These are phyloP conservation scores for Ceyx margarethae DNA, from an alignment of 2,113 vertebrate species.

Conservation along the genomic window DNA sequence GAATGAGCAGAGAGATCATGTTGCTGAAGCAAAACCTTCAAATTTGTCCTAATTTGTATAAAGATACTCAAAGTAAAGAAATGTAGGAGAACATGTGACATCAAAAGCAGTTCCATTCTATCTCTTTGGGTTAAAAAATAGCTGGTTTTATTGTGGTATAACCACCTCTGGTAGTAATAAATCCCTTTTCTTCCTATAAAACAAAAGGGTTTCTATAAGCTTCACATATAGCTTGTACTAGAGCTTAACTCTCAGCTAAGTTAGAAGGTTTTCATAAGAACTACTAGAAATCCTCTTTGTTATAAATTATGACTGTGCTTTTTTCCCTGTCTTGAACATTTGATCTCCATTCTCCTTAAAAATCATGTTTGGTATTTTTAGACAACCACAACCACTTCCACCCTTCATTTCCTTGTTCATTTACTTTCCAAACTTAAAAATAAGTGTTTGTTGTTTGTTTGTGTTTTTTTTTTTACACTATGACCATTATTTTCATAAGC, in stretches of 20 bases:
- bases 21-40: background rate
- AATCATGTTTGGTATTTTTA: background rate
- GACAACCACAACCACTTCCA: background rate
- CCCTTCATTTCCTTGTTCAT: background rate
- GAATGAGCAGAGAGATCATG: background rate
- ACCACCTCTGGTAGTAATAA: background rate
- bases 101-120: background rate
- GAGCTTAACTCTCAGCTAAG: background rate
- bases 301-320: background rate
- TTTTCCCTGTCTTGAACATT: background rate
- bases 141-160: background rate
- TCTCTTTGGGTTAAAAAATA: background rate
- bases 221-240: background rate
- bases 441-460: background rate
- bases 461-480: background rate
- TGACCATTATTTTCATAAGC: background rate
- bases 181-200: background rate
- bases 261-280: background rate
- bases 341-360: background rate
- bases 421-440: background rate
- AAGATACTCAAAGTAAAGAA: background rate
- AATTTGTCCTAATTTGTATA: background rate
- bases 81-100: background rate
- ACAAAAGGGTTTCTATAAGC: background rate
- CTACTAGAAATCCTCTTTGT: background rate